phyloP scores from a whole-genome alignment of 2,113 vertebrate species.

The Dryoscopus gambensis region DNA sequence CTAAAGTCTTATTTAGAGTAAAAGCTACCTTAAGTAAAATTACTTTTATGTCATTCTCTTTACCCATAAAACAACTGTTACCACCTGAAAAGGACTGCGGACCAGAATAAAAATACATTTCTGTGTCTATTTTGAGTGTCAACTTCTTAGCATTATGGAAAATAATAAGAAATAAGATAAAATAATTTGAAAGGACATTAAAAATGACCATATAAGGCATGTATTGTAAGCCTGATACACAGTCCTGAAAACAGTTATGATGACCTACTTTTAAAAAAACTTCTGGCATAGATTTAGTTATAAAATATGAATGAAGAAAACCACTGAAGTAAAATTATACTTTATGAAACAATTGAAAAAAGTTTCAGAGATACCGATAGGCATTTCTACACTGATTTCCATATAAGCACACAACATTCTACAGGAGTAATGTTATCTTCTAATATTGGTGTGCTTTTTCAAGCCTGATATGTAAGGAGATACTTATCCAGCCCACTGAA shows the following conservation, averaged over 20 bases:
- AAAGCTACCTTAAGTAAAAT: background rate
- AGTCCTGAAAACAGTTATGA: background rate
- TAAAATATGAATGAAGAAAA: conserved; percentile 13
- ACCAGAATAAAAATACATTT: background rate
- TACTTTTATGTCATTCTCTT: background rate
- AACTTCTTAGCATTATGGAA: background rate
- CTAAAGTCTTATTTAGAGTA: background rate
- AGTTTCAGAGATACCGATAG: background rate
- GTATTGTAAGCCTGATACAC: background rate
- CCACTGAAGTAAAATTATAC: background rate
- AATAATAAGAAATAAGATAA: background rate
- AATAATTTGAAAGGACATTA: background rate
- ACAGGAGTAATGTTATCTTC: background rate
- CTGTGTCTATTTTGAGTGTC: background rate
- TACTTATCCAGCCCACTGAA: background rate
- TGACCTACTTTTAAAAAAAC: background rate
- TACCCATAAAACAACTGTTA: background rate
- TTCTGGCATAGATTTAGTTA: background rate
- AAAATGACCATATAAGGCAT: background rate
- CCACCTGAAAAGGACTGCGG: background rate
- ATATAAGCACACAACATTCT: background rate
- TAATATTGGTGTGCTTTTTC: background rate
- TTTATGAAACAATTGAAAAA: background rate
- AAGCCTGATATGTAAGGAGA: background rate
- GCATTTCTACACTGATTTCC: background rate